Evolutionary conservation across 2,797 vertebrate species (phyloP), one percentile per base, ranked within the genome.

Genomic region (Enteromius unitaeniatus): DNA sequence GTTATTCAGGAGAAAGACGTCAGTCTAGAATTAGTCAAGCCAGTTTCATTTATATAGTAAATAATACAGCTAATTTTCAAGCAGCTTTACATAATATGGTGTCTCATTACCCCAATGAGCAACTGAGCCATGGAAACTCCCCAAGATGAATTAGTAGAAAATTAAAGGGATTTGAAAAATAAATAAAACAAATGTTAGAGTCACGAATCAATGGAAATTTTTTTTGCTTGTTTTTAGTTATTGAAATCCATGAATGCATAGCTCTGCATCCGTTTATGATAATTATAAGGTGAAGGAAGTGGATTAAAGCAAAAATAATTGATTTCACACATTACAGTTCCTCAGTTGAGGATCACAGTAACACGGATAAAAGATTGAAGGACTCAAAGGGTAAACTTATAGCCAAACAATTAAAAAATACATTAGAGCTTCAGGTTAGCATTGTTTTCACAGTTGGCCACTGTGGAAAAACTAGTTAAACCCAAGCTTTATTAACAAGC

Each of bases 11-110:
- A 21, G 14, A 47, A 81, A 17, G 68, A 14, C 31, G 23, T 47
- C 3, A 6, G 67, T n/a, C 15, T 42, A 51, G 28, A 79, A 69
- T 80, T 80, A 53, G 47, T 68, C n/a, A 60, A 62, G 55, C 17
- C 67, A 60, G 14, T 37, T 73, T 62, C 4, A n/a, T 62, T 34
- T 62, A 26, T 49, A 47, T n/a, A 72, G 55, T 8, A 2, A 2
- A 72, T 9, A 34, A 31, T 60, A 45, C 51, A 70, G 68, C 40
- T 21, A 1, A 15, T 7, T 81, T 58, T 19, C 58, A 60, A 60
- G 23, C 17, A 70, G 37, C 65, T 60, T 80, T n/a, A 70, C 11
- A 81, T 26, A 81, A 70, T 60, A 47, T 6, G 28, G 21, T 10
- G 34, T 40, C 74, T 76, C 26, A 6, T 45, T 60, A 42, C 6